These are phyloP conservation scores for Petromus typicus DNA, from an alignment of 2,113 vertebrate species.

Conservation along the genomic window DNA sequence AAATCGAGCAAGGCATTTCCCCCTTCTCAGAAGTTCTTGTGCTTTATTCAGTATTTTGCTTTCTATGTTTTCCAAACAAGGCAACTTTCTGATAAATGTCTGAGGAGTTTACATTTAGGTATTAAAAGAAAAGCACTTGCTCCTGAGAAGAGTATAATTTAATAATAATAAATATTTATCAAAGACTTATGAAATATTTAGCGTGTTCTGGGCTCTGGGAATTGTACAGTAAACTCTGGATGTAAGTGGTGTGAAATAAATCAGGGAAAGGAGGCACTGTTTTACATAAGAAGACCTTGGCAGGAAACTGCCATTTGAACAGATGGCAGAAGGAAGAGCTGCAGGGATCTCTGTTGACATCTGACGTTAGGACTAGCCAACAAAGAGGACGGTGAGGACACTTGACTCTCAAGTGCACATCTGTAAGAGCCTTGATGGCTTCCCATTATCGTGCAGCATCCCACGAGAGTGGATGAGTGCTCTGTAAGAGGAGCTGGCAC, in stretches of 20 bases:
- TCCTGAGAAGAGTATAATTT: neutral
- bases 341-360: rapidly evolving
- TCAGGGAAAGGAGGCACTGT: neutral
- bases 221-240: neutral
- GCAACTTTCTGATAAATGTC: neutral
- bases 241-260: neutral
- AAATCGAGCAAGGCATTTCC: neutral
- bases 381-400: neutral
- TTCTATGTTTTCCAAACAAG: conserved; percentile 5
- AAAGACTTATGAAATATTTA: neutral
- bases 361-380: neutral
- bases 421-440: neutral
- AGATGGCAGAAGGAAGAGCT: neutral
- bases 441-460: neutral
- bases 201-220: neutral
- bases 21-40: neutral
- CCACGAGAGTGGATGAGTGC: neutral
- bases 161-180: neutral
- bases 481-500: neutral
- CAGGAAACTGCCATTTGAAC: neutral
- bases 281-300: neutral
- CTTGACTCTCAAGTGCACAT: neutral
- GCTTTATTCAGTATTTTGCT: conserved; percentile 11
- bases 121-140: neutral
- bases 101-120: neutral